Conservation (phyloP, 2,113 vertebrate genomes). For the Glaucomys volans region DNA sequence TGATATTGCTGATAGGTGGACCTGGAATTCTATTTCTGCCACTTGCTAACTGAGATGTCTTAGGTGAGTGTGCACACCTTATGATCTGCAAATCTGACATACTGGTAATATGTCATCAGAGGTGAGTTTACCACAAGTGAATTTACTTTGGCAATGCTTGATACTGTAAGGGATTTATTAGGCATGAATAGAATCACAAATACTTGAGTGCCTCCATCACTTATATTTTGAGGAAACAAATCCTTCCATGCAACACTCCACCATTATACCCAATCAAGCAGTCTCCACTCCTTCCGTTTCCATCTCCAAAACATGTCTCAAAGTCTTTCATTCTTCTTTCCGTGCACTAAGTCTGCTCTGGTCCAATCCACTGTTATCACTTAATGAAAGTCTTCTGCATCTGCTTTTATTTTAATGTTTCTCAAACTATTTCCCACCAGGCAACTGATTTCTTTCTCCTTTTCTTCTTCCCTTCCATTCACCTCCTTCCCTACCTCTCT, state of each 20-base stretch:
- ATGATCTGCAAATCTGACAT: not conserved
- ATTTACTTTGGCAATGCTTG: not conserved
- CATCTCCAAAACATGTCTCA: not conserved
- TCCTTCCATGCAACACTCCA: not conserved
- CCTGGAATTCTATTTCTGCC: not conserved
- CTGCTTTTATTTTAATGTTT: not conserved
- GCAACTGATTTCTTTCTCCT: not conserved
- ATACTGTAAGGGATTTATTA: not conserved
- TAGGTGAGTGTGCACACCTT: not conserved
- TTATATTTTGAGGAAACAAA: not conserved
- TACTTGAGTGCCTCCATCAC: not conserved
- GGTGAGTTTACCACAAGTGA: not conserved
- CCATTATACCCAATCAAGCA: not conserved
- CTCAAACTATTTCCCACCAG: not conserved
- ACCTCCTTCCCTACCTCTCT: accelerated
- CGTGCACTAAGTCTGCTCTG: not conserved
- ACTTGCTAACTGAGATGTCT: not conserved
- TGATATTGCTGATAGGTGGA: not conserved
- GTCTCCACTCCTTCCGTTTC: not conserved
- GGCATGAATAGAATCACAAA: not conserved
- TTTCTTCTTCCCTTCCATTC: not conserved
- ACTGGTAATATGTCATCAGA: not conserved
- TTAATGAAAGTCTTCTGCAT: not conserved
- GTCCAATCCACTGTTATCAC: not conserved
- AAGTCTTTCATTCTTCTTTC: not conserved